Evolutionary conservation across 37 sponge, comb jelly and placozoan species (phyloP).

Genomic region (Hormiphora californensis): DNA sequence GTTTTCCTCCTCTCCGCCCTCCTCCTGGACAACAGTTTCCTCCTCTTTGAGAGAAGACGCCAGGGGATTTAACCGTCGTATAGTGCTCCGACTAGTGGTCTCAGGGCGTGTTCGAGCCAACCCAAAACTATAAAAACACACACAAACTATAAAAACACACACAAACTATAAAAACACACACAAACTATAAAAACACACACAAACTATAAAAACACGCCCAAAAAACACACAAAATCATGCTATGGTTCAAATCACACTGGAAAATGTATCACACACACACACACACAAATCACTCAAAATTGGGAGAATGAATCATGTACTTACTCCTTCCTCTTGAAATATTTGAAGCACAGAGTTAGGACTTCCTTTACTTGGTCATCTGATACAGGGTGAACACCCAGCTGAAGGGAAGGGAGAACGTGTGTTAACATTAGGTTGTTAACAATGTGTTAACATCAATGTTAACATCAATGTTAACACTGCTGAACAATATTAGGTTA

Average conservation of each 20-base stretch:
- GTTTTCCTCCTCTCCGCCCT: no score
- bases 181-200: background rate
- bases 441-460: no score
- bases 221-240: background rate
- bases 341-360: constrained; percentile 79
- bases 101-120: background rate
- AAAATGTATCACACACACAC: background rate
- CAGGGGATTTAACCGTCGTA: constrained; percentile 34
- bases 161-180: background rate
- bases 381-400: constrained; percentile 87
- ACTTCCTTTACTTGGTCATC: constrained; percentile 74
- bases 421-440: background rate
- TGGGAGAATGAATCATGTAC: constrained; percentile 57
- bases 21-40: background rate
- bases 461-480: no score
- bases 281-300: background rate
- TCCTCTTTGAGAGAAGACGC: background rate
- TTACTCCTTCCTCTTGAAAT: constrained; percentile 80
- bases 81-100: constrained; percentile 36
- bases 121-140: background rate
- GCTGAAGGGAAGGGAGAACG: constrained; percentile 27
- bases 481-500: no score
- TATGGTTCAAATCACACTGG: background rate
- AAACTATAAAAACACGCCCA: background rate
- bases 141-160: background rate